phyloP scores from a whole-genome alignment of 2,113 vertebrate species.

The Hyaena hyaena region DNA sequence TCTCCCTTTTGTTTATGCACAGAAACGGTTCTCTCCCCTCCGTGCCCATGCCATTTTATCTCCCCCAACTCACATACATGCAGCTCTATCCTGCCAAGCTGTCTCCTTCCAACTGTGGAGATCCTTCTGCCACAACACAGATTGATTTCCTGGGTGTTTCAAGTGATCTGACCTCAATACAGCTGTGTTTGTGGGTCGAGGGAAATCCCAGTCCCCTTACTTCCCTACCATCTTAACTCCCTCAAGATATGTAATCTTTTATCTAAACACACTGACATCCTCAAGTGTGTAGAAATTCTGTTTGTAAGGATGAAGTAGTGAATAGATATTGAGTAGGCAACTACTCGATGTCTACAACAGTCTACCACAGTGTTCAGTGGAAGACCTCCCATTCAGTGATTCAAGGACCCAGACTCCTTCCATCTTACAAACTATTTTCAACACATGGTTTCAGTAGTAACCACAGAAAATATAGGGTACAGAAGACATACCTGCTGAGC shows the following conservation, averaged over 20 bases:
- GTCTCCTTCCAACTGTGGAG: too few species aligned
- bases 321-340: background rate
- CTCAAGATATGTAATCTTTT: background rate
- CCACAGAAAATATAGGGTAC: background rate
- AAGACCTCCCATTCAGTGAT: background rate
- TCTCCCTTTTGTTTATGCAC: too few species aligned
- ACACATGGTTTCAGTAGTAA: background rate
- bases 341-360: background rate
- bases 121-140: too few species aligned
- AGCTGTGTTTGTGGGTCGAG: too few species aligned
- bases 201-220: too few species aligned
- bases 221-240: too few species aligned
- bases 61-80: too few species aligned
- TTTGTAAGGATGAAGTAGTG: background rate
- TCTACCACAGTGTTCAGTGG: background rate
- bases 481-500: background rate
- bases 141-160: too few species aligned
- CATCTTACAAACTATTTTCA: conserved; percentile 28
- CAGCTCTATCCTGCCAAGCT: too few species aligned
- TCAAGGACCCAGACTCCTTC: background rate
- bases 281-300: background rate
- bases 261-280: background rate
- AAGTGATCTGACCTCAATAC: too few species aligned
- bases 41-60: too few species aligned
- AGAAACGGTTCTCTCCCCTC: too few species aligned